Conservation (phyloP, 2,888 invertebrate genomes). For the Sylvicola cinctus region DNA sequence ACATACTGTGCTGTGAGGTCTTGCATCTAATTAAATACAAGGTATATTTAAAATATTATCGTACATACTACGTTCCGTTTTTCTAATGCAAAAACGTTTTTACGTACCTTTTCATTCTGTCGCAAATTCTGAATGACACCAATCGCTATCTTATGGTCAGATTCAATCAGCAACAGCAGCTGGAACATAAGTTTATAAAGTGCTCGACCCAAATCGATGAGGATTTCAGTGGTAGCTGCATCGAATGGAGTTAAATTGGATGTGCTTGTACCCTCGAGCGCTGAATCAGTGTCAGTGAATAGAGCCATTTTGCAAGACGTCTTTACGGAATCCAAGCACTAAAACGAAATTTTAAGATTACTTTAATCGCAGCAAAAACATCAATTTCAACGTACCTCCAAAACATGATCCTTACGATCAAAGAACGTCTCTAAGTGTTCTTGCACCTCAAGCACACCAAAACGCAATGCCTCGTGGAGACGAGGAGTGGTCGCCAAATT, state of each 20-base stretch:
- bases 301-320: constrained; percentile 57
- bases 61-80: background rate
- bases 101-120: constrained; percentile 35
- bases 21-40: constrained; percentile 30
- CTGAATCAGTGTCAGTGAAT: constrained; percentile 34
- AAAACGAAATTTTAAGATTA: constrained; percentile 10
- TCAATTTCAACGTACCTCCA: constrained; percentile 35
- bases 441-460: constrained; percentile 77
- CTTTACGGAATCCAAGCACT: constrained; percentile 68
- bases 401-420: constrained; percentile 74
- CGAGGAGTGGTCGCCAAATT: constrained; percentile 49
- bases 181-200: constrained; percentile 89
- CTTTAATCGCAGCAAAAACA: background rate
- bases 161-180: constrained; percentile 68
- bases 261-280: constrained; percentile 10
- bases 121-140: constrained; percentile 36
- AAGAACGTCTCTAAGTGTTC: constrained; percentile 91
- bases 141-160: constrained; percentile 63
- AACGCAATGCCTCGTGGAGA: constrained; percentile 65
- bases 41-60: background rate
- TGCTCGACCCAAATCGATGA: constrained; percentile 64
- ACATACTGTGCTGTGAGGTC: constrained; percentile 41
- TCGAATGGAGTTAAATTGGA: constrained; percentile 25
- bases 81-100: no score
- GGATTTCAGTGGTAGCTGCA: constrained; percentile 42